These are phyloP conservation scores for Perdix hodgsoniae DNA, from an alignment of 2,797 vertebrate genomes.

Conservation along the genomic window DNA sequence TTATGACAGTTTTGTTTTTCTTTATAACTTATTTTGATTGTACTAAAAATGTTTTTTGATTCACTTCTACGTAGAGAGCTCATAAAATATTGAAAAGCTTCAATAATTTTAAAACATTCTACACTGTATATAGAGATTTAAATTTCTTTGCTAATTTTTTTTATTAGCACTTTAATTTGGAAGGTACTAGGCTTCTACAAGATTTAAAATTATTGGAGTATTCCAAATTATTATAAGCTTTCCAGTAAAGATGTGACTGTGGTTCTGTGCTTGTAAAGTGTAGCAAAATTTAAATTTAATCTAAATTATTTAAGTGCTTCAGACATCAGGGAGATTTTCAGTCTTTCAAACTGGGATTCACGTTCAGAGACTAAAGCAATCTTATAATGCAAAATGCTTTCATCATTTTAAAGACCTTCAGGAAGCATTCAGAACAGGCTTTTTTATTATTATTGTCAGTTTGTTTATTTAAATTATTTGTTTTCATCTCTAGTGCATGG, in stretches of 20 bases:
- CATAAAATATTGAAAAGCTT: slow-evolving; percentile 81
- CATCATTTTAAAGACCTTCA: slow-evolving; percentile 53
- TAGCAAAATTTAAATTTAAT: slow-evolving; percentile 80
- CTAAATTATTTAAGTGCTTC: slow-evolving; percentile 81
- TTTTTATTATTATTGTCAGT: slow-evolving; percentile 39
- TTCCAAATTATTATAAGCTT: slow-evolving; percentile 85
- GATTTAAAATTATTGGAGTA: slow-evolving; percentile 83
- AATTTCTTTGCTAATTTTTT: slow-evolving; percentile 79
- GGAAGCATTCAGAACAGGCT: slow-evolving; percentile 32
- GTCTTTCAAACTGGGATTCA: slow-evolving; percentile 66
- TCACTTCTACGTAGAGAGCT: slow-evolving; percentile 69
- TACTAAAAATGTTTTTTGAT: slow-evolving; percentile 63
- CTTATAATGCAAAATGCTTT: slow-evolving; percentile 61
- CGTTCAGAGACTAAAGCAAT: slow-evolving; percentile 59
- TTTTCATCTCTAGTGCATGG: slow-evolving; percentile 38
- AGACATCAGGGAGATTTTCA: slow-evolving; percentile 76
- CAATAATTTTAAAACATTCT: slow-evolving; percentile 80
- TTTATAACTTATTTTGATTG: slow-evolving; percentile 66
- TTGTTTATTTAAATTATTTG: slow-evolving; percentile 77
- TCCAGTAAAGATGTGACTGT: slow-evolving; percentile 74
- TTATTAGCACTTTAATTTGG: slow-evolving; percentile 82
- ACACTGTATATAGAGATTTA: slow-evolving; percentile 74
- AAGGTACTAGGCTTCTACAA: slow-evolving; percentile 76
- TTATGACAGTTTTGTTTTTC: slow-evolving; percentile 36
- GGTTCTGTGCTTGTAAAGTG: slow-evolving; percentile 76